phyloP scores from a whole-genome alignment of 2,888 invertebrate species.

The Erebia ligea region DNA sequence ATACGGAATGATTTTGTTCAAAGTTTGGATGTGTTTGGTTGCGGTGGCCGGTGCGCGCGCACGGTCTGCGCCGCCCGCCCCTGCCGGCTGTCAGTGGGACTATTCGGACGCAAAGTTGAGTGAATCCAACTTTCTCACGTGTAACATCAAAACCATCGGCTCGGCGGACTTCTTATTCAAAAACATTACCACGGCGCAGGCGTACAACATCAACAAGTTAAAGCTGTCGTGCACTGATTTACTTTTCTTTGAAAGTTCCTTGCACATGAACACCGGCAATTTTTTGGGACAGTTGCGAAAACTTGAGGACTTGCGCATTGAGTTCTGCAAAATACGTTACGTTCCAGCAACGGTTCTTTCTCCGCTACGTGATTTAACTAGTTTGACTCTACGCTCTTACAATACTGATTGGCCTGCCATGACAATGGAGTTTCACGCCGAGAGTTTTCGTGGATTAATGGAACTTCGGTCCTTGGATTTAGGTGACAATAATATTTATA shows the following conservation, averaged over 20 bases:
- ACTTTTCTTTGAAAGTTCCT: conserved; percentile 88
- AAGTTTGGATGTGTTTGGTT: conserved; percentile 80
- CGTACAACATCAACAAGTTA: conserved; percentile 87
- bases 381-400: conserved; percentile 87
- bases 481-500: conserved; percentile 90
- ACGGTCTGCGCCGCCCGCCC: conserved; percentile 83
- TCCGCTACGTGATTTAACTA: conserved; percentile 86
- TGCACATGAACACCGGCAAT: conserved; percentile 84
- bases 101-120: conserved; percentile 81
- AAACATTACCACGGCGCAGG: conserved; percentile 88
- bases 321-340: conserved; percentile 90
- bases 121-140: conserved; percentile 85
- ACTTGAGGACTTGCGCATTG: conserved; percentile 89
- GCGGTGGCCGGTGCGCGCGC: conserved; percentile 79
- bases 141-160: conserved; percentile 88
- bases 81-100: conserved; percentile 90
- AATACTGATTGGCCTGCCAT: conserved; percentile 91
- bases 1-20: conserved; percentile 78
- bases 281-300: conserved; percentile 86
- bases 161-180: conserved; percentile 87
- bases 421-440: conserved; percentile 89
- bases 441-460: conserved; percentile 88
- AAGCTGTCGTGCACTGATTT: conserved; percentile 88
- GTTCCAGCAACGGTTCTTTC: conserved; percentile 88
- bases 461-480: conserved; percentile 87